Evolutionary conservation across 2,797 vertebrate species (phyloP), one percentile per base, ranked within the genome.

Genomic region (Fistularia tabacaria): DNA sequence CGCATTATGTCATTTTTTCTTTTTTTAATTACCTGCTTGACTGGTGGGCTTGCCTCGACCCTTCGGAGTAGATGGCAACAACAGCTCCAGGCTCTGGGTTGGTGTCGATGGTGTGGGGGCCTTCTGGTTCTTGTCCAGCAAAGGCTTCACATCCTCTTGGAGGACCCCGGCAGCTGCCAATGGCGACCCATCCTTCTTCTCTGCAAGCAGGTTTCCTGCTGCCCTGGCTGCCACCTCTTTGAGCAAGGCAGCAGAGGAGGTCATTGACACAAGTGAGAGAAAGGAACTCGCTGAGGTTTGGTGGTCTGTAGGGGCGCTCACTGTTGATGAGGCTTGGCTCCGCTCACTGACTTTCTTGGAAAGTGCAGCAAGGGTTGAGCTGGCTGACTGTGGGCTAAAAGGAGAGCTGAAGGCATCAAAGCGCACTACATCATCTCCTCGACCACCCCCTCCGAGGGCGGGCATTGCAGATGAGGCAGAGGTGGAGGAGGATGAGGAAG

Each of bases 331-430:
- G 12, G 77, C 79, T 85, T 96, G 89, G 80, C 93, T 94, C 80
- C 97, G 90, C 87, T 99, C 96, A 6, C 96, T 98, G 77, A 98
- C 97, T 90, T 99, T 99, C 93, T 99, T 99, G 86, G 97, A 99
- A 68, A 99, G 89, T n/a, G 97, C 97, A 38, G 97, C 97, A 57
- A 99, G 89, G 0, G 97, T 98, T 68, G 97, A 99, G 82, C 97
- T 99, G 72, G 97, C 97, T 5, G 97, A 99, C 90, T 99, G 97
- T 1, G 96, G 94, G 90, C 93, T 98, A 73, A 98, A 98, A 13
- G 96, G 96, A 6, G 97, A 97, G 68, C 93, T 92, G 78, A 98
- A 99, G 73, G 95, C 92, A 83, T 98, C 96, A 3, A 98, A 98
- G 68, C 96, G 94, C 77, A 96, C 70, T 7, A 93, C 82, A 36